Conservation (phyloP, 1,140 invertebrate species). For the Prorops nasuta region DNA sequence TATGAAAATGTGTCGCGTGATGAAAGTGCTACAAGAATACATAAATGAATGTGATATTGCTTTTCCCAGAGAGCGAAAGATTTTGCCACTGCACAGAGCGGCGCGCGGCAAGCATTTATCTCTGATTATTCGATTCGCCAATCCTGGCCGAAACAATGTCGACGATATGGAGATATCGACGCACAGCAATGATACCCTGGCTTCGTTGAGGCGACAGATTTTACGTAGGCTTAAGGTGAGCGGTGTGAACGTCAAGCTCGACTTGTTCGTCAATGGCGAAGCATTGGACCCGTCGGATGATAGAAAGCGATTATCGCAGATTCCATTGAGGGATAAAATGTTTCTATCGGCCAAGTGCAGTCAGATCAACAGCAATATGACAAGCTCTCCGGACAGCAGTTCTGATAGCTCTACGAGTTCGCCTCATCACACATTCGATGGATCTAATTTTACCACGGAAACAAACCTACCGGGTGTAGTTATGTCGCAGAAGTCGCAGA, state of each 20-base stretch:
- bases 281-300: conserved; percentile 84
- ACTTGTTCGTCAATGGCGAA: conserved; percentile 89
- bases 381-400: conserved; percentile 82
- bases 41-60: conserved; percentile 93
- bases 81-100: conserved; percentile 84
- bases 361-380: conserved; percentile 77
- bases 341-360: conserved; percentile 83
- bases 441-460: conserved; percentile 81
- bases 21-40: conserved; percentile 94
- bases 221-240: conserved; percentile 68
- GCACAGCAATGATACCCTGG: conserved; percentile 91
- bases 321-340: conserved; percentile 88
- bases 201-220: conserved; percentile 75
- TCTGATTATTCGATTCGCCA: conserved; percentile 85
- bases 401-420: conserved; percentile 86
- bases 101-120: conserved; percentile 87
- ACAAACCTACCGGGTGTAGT: conserved; percentile 87
- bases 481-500: conserved; percentile 76
- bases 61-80: conserved; percentile 85
- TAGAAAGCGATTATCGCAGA: conserved; percentile 82
- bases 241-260: conserved; percentile 77
- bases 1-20: conserved; percentile 89
- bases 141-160: conserved; percentile 81
- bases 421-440: conserved; percentile 77
- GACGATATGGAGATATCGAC: conserved; percentile 92